Evolutionary conservation across 92 coral and sea anemone species (phyloP).

Genomic region (Zoanthus solanderi): DNA sequence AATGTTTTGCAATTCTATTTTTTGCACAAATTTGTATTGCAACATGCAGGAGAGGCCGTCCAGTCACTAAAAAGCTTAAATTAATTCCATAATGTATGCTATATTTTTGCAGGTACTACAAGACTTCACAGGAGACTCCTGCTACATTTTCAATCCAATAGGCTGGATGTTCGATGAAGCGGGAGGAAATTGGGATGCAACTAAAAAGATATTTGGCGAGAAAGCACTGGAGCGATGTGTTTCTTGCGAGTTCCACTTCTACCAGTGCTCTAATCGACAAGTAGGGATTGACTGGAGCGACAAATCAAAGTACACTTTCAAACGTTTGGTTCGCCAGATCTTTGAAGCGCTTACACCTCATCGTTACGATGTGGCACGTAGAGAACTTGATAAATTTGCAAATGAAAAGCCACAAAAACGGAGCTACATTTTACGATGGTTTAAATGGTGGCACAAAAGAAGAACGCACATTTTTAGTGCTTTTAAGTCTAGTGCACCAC

Average conservation of each 20-base stretch:
- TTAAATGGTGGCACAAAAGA: slow-evolving; percentile 50
- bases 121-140: slow-evolving; percentile 29
- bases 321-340: slow-evolving; percentile 32
- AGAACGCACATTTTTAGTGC: slow-evolving; percentile 55
- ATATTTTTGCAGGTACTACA: slow-evolving; percentile 32
- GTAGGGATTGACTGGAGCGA: slow-evolving; percentile 44
- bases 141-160: slow-evolving; percentile 32
- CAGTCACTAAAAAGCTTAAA: neutral
- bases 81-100: neutral
- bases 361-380: slow-evolving; percentile 39
- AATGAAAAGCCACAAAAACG: slow-evolving; percentile 43
- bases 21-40: neutral
- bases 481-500: slow-evolving; percentile 45
- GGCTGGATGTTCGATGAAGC: slow-evolving; percentile 62
- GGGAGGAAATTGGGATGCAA: slow-evolving; percentile 62
- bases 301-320: slow-evolving; percentile 44
- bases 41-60: neutral
- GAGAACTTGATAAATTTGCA: slow-evolving; percentile 40
- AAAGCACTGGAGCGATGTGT: slow-evolving; percentile 49
- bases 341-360: slow-evolving; percentile 35
- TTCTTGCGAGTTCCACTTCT: slow-evolving; percentile 64
- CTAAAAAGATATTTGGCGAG: slow-evolving; percentile 45
- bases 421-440: slow-evolving; percentile 23
- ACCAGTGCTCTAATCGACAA: slow-evolving; percentile 61
- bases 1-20: neutral